Percentiles rank a stretch among this genome's conserved stretches.
phyloP scores from a whole-genome alignment of 2,797 vertebrate genomes.

The Chelidonichthys spinosus region DNA sequence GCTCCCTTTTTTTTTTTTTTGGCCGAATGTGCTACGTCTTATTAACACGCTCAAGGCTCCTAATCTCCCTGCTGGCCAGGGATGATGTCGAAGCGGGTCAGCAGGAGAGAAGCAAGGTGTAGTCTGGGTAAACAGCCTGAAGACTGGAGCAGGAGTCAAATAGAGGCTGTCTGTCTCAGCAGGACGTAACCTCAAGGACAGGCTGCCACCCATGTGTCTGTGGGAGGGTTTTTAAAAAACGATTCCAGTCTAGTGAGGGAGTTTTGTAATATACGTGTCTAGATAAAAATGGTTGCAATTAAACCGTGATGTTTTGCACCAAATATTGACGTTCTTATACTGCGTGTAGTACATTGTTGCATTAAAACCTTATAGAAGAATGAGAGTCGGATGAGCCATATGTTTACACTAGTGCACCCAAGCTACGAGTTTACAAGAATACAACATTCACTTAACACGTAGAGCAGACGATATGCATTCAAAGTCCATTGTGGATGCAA shows the following conservation, averaged over 20 bases:
- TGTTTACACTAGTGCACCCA: slow-evolving; percentile 34
- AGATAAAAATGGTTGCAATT: not conserved
- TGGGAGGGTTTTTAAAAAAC: not conserved
- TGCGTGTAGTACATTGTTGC: not conserved
- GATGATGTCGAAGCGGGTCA: slow-evolving; percentile 33
- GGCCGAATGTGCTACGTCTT: slow-evolving; percentile 12
- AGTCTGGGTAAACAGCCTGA: slow-evolving; percentile 26
- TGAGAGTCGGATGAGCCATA: slow-evolving; percentile 14
- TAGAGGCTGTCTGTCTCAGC: slow-evolving; percentile 31
- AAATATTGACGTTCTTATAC: not conserved
- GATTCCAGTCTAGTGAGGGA: not conserved
- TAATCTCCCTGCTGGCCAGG: slow-evolving; percentile 30
- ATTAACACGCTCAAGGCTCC: slow-evolving; percentile 13
- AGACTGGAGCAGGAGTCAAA: slow-evolving; percentile 48
- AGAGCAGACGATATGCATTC: slow-evolving; percentile 49
- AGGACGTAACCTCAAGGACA: slow-evolving; percentile 22
- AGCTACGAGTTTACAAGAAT: slow-evolving; percentile 39
- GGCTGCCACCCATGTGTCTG: slow-evolving; percentile 8
- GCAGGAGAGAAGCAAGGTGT: slow-evolving; percentile 5
- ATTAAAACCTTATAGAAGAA: not conserved
- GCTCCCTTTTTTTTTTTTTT: slow-evolving; percentile 2
- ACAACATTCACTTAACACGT: slow-evolving; percentile 48
- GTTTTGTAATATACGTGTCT: not conserved
- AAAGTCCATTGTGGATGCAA: slow-evolving; percentile 53
- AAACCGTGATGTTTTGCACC: not conserved